Evolutionary conservation across 2,888 invertebrate species (phyloP), one percentile per base, ranked within the genome.

Genomic region (Cybosia mesomella): DNA sequence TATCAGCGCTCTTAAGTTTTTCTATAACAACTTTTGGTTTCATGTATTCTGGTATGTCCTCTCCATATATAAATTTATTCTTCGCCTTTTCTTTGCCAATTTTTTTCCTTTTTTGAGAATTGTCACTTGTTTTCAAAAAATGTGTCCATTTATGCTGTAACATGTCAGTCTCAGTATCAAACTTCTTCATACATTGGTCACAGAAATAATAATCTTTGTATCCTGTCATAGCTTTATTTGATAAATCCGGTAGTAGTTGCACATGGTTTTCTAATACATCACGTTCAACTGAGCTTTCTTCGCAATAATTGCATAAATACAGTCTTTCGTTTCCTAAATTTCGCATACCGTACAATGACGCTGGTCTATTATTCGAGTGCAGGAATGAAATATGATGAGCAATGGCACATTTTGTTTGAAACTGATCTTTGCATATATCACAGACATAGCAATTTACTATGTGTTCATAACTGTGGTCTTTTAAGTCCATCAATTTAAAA

Each of bases 81-180:
- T 85, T 86, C 0, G 74, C 53, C 1, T 63, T 63, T 10, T 64
- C 64, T 34, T 74, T 81, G 0, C 0, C 11, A 8, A 55, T 21
- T 9, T 58, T 60, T 65, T 81, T 72, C 68, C 81, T 79, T 9
- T 71, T 68, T 67, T 87, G 88, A 0, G 86, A 85, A 58, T 87
- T 88, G n/a, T 90, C 88, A 34, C 81, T 82, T 0, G 84, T 87
- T 53, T 87, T 90, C 1, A 92, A 71, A 72, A 89, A 92, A 74
- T 94, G 94, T 0, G 89, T 85, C 93, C 92, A 93, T 70, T 94
- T 93, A 68, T 94, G 94, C 21, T 91, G 89, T 0, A 93, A 62
- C 91, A 93, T 92, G 8, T 88, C 85, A 0, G 85, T 87, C 75
- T 94, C 93, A 0, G 88, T 89, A 15, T 83, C 84, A 84, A 92